Percentiles rank a stretch among this genome's conserved stretches.
These are phyloP conservation scores for Micromesistius poutassou DNA, from an alignment of 2,797 vertebrate species.

Conservation along the genomic window DNA sequence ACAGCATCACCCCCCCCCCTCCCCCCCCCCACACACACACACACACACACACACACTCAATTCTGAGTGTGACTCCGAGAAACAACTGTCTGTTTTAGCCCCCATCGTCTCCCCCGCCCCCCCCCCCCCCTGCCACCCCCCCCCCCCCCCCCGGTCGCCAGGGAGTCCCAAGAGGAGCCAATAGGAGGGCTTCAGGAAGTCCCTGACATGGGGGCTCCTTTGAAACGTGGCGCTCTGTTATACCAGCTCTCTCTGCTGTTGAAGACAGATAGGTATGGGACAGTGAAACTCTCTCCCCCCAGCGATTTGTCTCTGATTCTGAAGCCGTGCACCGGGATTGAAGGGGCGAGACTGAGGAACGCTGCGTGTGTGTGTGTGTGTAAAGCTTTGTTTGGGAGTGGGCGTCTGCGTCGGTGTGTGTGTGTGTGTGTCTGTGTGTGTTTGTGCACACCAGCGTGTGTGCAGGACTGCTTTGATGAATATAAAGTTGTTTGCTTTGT, in stretches of 20 bases:
- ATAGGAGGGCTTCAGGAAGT: neutral
- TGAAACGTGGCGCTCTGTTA: constrained; percentile 63
- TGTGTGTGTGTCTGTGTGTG: constrained; percentile 11
- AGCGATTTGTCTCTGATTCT: constrained; percentile 52
- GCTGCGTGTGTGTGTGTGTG: constrained; percentile 30
- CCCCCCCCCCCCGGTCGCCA: neutral
- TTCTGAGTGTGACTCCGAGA: too few species aligned
- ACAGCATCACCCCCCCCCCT: too few species aligned
- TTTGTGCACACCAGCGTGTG: constrained; percentile 1
- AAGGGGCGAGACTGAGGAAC: constrained; percentile 24
- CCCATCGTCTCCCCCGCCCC: too few species aligned
- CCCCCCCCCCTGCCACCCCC: constrained; percentile 21
- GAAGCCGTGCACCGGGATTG: constrained; percentile 23
- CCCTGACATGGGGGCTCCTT: constrained; percentile 45
- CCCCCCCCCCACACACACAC: too few species aligned
- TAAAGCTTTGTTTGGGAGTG: constrained; percentile 3
- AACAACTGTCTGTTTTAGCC: too few species aligned
- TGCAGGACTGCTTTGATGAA: neutral
- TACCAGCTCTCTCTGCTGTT: constrained; percentile 62
- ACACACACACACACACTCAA: too few species aligned
- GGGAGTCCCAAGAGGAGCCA: neutral
- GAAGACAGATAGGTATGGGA: constrained; percentile 54
- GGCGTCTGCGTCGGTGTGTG: constrained; percentile 27
- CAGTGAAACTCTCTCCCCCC: constrained; percentile 43
- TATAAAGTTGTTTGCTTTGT: neutral